Percentiles rank a stretch among this genome's conserved stretches.
These are phyloP conservation scores for Apis cerana DNA, from an alignment of 1,140 invertebrate species.

Conservation along the genomic window DNA sequence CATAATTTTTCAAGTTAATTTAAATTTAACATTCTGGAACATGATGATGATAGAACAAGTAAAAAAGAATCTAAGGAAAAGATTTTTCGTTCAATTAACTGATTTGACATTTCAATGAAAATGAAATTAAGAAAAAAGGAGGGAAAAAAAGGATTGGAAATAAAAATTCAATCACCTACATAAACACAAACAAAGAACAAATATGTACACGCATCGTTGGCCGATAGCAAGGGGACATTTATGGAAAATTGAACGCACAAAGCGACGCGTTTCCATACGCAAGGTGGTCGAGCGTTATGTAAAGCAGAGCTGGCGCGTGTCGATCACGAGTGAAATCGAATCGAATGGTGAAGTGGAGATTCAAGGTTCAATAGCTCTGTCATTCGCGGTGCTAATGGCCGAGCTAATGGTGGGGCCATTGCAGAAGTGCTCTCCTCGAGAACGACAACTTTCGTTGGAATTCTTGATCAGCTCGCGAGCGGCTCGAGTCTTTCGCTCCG, in stretches of 20 bases:
- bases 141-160: too few species aligned
- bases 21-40: too few species aligned
- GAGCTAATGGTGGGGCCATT: background rate
- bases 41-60: too few species aligned
- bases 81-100: too few species aligned
- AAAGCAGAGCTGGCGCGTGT: slow-evolving; percentile 42
- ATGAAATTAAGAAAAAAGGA: too few species aligned
- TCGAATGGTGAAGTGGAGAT: slow-evolving; percentile 63
- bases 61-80: too few species aligned
- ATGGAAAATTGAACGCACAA: background rate
- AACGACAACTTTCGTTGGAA: background rate
- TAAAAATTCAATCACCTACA: too few species aligned
- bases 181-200: too few species aligned
- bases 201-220: too few species aligned
- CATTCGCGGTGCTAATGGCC: slow-evolving; percentile 41
- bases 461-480: background rate
- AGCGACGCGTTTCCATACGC: slow-evolving; percentile 35
- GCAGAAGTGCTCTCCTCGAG: too few species aligned
- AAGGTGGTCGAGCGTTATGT: slow-evolving; percentile 30
- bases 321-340: slow-evolving; percentile 60
- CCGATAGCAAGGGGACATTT: background rate
- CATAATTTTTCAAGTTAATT: too few species aligned
- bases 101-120: too few species aligned
- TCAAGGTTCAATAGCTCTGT: slow-evolving; percentile 66
- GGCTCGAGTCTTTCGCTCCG: background rate